Evolutionary conservation across 2,113 vertebrate genomes (phyloP), one percentile per base, ranked within the genome.

Genomic region (Aix galericulata): DNA sequence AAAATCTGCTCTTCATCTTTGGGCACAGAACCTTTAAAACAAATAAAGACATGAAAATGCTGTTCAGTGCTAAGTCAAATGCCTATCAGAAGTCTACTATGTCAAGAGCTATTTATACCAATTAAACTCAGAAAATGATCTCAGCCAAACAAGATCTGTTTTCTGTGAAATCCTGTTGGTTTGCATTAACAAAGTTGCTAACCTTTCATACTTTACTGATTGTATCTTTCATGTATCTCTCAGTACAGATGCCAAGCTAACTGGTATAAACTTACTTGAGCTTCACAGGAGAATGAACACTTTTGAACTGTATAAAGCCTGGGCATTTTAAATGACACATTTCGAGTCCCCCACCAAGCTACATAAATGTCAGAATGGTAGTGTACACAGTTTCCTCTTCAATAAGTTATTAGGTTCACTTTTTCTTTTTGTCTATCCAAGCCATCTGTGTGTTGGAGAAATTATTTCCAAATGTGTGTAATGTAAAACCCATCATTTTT

Each of bases 381-480:
- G 11, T 32, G 56, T 72, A 89, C 15, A 16, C 40, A 80, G 80
- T 91, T 87, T 91, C 32, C 25, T 79, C 69, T 81, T 91, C 81
- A 85, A 55, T 87, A 87, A 89, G 27, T 71, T 92, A 78, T 84
- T 84, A 93, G 26, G 16, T 88, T 95, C 85, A 81, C 72, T 81
- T 68, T 91, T 74, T 82, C 56, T 78, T 91, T 91, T 91, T 64
- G 75, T 71, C 76, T 93, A 72, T 77, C 52, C 73, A 93, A 93
- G 68, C 48, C 76, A 93, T 94, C 90, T 91, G 55, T 75, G 85
- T 90, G 36, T 88, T 86, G 52, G 46, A 91, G 38, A 97, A 95
- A 69, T 90, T 86, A 83, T 79, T 67, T 97, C 48, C 68, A 93
- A 91, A 91, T 52, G 36, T 20, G 31, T 36, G 32, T 11, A 83